Evolutionary conservation across 2,888 invertebrate species (phyloP), one percentile per base, ranked within the genome.

Genomic region (Paralinhomoeus sp.): DNA sequence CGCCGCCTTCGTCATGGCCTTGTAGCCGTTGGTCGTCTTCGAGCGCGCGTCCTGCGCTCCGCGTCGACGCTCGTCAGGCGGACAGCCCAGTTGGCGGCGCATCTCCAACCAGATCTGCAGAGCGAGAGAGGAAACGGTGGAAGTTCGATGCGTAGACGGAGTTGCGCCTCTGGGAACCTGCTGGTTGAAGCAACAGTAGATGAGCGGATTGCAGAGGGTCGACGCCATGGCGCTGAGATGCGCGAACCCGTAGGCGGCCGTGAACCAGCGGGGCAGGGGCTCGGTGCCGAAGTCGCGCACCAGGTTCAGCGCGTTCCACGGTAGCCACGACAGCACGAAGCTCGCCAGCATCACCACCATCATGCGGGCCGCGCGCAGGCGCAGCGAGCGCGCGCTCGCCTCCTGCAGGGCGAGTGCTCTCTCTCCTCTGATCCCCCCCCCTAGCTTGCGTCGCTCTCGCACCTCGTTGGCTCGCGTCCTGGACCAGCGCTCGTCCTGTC

Each of bases 331-430:
- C 45, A 61, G 56, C 13, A 64, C 61, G 54, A 65, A 66, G 42
- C 64, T 63, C 41, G 58, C 56, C 12, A 65, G 63, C 66, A 66
- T 66, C 37, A 63, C 63, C 46, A 64, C 62, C 46, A 66, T 55
- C 65, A 65, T 65, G 47, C 58, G 60, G 51, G 65, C 65, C 39
- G 62, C 63, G 38, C 60, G 49, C 24, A 57, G 53, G 46, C 63
- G 62, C 27, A 27, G 7, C 7, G 7, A 9, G 27, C 27, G 27
- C 27, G 27, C 12, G 62, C 49, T 33, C 35, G 7, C 3, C 22
- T 23, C 9, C 20, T 9, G 5, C 21, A n/a, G n/a, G n/a, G n/a
- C n/a, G 5, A 9, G 7, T 27, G 27, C 27, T 12, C 12, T 27
- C 27, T 27, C 12, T 27, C 27, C 27, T 27, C 27, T 12, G 7